Percentiles rank a stretch among this genome's conserved stretches.
These are phyloP conservation scores for Conistra vaccinii DNA, from an alignment of 2,888 invertebrate species.

Conservation along the genomic window DNA sequence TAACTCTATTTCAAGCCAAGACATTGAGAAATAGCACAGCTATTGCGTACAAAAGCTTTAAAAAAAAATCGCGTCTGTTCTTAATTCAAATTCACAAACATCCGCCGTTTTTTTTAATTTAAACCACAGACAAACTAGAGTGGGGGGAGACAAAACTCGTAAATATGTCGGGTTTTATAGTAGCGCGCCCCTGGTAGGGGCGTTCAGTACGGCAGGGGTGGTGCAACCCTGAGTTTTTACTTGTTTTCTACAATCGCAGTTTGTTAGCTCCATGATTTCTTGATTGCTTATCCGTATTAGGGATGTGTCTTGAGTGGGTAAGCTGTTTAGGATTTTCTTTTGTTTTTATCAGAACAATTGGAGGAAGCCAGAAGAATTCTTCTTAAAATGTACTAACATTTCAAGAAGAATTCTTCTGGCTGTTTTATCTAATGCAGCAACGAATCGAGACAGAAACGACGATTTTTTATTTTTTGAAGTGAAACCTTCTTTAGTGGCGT, in stretches of 20 bases:
- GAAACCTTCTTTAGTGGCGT: too few relatives aligned
- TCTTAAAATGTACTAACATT: too few relatives aligned
- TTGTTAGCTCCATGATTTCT: slow-evolving; percentile 80
- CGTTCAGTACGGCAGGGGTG: slow-evolving; percentile 70
- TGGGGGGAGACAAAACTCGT: slow-evolving; percentile 81
- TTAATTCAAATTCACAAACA: slow-evolving; percentile 1
- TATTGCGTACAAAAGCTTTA: background rate
- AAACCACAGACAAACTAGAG: slow-evolving; percentile 73
- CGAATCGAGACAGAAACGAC: background rate
- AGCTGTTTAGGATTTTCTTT: slow-evolving; percentile 19
- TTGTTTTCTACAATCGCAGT: slow-evolving; percentile 68
- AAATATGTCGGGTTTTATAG: slow-evolving; percentile 89
- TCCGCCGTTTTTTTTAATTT: slow-evolving; percentile 68
- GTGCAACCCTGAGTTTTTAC: slow-evolving; percentile 71
- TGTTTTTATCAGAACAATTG: slow-evolving; percentile 7
- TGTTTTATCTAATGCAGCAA: too few relatives aligned
- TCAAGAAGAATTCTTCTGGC: too few relatives aligned
- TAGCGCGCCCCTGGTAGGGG: slow-evolving; percentile 76
- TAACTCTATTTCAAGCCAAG: background rate
- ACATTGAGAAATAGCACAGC: background rate
- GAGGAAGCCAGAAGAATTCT: background rate
- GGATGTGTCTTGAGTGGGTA: slow-evolving; percentile 51
- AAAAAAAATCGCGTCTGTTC: background rate
- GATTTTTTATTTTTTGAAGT: too few relatives aligned
- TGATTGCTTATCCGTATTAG: slow-evolving; percentile 80